Base-by-base conservation (phyloP, 2,888 invertebrate genomes). In the Drosophila incognita region DNA sequence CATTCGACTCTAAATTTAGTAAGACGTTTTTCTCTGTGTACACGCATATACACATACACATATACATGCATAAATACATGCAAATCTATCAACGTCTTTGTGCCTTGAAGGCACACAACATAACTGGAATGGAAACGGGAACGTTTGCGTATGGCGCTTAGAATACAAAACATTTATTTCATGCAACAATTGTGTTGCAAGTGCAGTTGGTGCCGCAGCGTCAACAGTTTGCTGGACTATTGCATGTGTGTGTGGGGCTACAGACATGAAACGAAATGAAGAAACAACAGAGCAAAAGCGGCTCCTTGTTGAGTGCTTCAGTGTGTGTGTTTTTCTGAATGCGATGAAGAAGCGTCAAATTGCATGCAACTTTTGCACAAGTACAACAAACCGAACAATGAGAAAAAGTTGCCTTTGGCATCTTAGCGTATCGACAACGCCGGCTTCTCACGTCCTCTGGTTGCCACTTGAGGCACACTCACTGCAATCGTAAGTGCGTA, bases 161-260 rank as follows among this genome's bases (percentile, higher is more conserved):
- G 79, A 60, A 76, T 65, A 74, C 70, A 79, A 81, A 81, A 80
- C 85, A 86, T 86, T 86, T 88, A 78, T 82, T 78, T 80, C 86
- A 88, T 88, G 85, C 89, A 82, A 86, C 87, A 86, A 85, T 85
- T 85, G 82, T 80, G 83, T 78, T 76, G 84, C 78, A 69, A 70
- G 76, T 74, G 68, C 77, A 76, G 64, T 64, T 65, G 73, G 53
- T 53, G 38, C 31, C 31, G 31, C 53, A 60, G 38, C 36, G 33
- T 59, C 46, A 69, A 61, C 60, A 54, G 51, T 51, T 46, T 36
- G 67, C 49, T 65, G 74, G 69, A 57, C 51, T 54, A 31, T 42
- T 40, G 11, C 54, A 29, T 38, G 46, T 35, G 35, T 35, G 35
- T 24, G 40, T 31, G 52, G 51, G 57, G 48, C 46, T 42, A 40